Percentiles rank a stretch among this genome's conserved stretches.
phyloP scores from a whole-genome alignment of 2,888 invertebrate genomes.

The Terebella lapidaria region DNA sequence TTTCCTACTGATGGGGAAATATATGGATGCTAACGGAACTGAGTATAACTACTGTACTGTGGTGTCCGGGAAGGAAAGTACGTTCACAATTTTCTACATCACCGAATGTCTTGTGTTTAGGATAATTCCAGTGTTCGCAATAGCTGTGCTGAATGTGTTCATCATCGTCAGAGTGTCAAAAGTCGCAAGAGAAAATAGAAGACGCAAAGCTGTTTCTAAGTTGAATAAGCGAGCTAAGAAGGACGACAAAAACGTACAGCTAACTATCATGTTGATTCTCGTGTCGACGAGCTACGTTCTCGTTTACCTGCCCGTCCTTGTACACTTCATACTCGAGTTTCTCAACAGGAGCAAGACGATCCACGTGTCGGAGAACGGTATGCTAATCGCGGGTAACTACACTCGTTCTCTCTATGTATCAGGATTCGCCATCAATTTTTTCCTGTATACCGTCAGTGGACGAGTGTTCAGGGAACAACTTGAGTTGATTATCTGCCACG shows the following conservation, averaged over 20 bases:
- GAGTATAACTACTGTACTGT: slow-evolving; percentile 20
- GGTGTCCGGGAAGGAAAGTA: slow-evolving; percentile 3
- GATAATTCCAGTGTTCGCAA: slow-evolving; percentile 25
- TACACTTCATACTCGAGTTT: slow-evolving; percentile 17
- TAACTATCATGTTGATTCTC: slow-evolving; percentile 29
- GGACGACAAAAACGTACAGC: slow-evolving; percentile 22
- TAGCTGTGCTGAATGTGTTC: slow-evolving; percentile 28
- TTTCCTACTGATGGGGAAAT: slow-evolving; percentile 17
- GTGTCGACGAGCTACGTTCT: slow-evolving; percentile 29
- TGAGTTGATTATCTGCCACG: slow-evolving; percentile 11
- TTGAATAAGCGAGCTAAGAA: background rate
- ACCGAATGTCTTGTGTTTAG: slow-evolving; percentile 23
- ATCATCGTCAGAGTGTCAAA: slow-evolving; percentile 23
- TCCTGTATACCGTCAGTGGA: slow-evolving; percentile 30
- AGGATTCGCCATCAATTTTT: slow-evolving; percentile 31
- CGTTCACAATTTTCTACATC: slow-evolving; percentile 20
- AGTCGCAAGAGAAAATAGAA: background rate
- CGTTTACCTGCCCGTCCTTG: slow-evolving; percentile 24
- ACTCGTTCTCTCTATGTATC: slow-evolving; percentile 24
- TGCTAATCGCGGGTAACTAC: slow-evolving; percentile 21
- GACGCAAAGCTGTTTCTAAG: background rate
- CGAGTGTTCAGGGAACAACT: slow-evolving; percentile 28
- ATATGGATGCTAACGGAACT: background rate
- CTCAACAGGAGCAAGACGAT: slow-evolving; percentile 11
- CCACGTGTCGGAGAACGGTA: background rate